A percentile compares a stretch with the other conserved stretches of the same genome.
These are phyloP conservation scores for Microplitis demolitor DNA, from an alignment of 1,140 invertebrate species.

Conservation along the genomic window DNA sequence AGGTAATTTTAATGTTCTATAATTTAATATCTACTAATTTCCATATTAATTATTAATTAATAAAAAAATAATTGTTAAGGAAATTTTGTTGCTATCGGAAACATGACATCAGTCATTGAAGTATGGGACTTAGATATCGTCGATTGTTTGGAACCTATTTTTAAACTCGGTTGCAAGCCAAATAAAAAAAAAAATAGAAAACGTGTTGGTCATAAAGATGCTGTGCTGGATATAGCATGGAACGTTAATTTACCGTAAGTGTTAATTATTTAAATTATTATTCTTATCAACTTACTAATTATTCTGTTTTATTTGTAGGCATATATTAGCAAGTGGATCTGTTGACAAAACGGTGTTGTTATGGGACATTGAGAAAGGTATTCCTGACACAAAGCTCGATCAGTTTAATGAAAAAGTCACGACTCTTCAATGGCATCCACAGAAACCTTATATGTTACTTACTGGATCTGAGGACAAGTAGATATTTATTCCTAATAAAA, in stretches of 20 bases:
- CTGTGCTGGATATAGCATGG: slow-evolving; percentile 91
- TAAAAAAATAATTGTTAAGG: slow-evolving; percentile 55
- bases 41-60: slow-evolving; percentile 7
- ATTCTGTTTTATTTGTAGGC: slow-evolving; percentile 58
- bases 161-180: slow-evolving; percentile 78
- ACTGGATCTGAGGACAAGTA: slow-evolving; percentile 75
- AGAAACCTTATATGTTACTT: slow-evolving; percentile 79
- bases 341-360: slow-evolving; percentile 87
- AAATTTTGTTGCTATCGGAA: slow-evolving; percentile 89
- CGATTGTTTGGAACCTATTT: slow-evolving; percentile 85
- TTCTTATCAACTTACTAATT: background rate
- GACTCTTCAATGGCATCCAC: slow-evolving; percentile 85
- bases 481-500: slow-evolving; percentile 15
- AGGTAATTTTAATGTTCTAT: slow-evolving; percentile 55
- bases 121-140: slow-evolving; percentile 96
- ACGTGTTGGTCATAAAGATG: slow-evolving; percentile 82
- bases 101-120: slow-evolving; percentile 89
- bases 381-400: slow-evolving; percentile 74
- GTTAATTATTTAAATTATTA: background rate
- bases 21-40: background rate
- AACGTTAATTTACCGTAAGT: slow-evolving; percentile 71
- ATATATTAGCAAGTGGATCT: slow-evolving; percentile 89
- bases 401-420: slow-evolving; percentile 84
- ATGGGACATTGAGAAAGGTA: slow-evolving; percentile 88
- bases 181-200: slow-evolving; percentile 75